Conservation (phyloP, 92 coral and sea anemone species). For the Epizoanthus scotinus region DNA sequence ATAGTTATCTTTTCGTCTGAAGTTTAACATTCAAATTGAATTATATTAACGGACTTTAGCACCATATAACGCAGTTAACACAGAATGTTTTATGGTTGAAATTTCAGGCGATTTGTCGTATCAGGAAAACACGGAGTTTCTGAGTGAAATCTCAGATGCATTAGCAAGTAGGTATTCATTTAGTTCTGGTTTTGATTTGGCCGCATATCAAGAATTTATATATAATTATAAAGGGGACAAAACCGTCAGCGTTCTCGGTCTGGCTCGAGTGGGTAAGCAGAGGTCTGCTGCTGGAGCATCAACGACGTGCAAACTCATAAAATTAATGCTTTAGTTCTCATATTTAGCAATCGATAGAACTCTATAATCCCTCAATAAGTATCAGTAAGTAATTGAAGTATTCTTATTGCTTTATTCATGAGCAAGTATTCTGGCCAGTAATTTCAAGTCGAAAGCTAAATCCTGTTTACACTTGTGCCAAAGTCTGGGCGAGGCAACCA, state of each 20-base stretch:
- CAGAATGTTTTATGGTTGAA: not conserved
- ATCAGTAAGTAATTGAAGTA: too few species aligned
- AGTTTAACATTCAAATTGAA: not conserved
- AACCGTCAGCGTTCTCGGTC: not conserved
- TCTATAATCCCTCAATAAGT: too few species aligned
- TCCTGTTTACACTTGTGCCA: too few species aligned
- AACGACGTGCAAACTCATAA: too few species aligned
- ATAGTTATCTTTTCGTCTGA: not conserved
- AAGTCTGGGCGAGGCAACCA: too few species aligned
- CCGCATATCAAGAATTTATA: not conserved
- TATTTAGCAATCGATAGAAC: too few species aligned
- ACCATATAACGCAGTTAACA: not conserved
- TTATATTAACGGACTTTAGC: not conserved
- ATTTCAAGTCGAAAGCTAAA: too few species aligned
- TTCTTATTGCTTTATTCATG: too few species aligned
- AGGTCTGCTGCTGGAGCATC: too few species aligned
- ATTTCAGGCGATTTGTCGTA: slow-evolving; percentile 2
- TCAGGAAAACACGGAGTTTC: slow-evolving; percentile 17
- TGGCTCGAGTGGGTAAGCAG: not conserved
- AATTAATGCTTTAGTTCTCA: too few species aligned
- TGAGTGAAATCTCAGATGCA: slow-evolving; percentile 17
- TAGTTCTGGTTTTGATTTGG: not conserved
- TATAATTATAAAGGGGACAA: not conserved
- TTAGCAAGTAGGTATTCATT: slow-evolving; percentile 5
- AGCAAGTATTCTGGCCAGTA: too few species aligned